Conservation (phyloP, 2,113 vertebrate genomes). For the Paracanthobrama guichenoti region DNA sequence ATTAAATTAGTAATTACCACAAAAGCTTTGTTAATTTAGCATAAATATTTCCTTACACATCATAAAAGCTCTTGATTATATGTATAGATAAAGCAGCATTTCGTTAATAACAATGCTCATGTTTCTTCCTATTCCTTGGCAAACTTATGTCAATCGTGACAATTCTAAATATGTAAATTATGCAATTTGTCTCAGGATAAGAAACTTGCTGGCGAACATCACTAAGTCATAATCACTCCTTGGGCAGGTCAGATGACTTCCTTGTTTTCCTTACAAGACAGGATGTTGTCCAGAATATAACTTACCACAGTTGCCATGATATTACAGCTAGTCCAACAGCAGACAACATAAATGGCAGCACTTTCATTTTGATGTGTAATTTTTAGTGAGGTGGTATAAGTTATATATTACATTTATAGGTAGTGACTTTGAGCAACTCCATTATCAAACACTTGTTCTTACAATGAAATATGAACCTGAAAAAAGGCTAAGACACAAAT, state of each 20-base stretch:
- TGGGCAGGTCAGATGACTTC: not conserved
- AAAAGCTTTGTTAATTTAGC: not conserved
- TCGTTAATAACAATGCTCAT: not conserved
- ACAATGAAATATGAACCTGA: slow-evolving; percentile 46
- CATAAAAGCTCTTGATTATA: not conserved
- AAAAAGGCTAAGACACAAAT: slow-evolving; percentile 66
- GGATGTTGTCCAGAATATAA: not conserved
- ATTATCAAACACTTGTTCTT: not conserved
- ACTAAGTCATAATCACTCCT: not conserved
- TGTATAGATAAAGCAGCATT: not conserved
- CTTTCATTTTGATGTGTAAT: not conserved
- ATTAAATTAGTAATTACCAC: not conserved
- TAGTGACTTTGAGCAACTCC: not conserved
- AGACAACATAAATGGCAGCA: not conserved
- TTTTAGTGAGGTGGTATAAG: not conserved
- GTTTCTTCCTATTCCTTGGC: not conserved
- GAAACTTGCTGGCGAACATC: not conserved
- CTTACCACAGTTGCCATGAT: not conserved
- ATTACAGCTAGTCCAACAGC: not conserved
- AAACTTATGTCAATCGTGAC: not conserved
- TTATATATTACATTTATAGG: not conserved
- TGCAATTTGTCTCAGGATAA: not conserved
- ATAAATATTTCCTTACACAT: not conserved
- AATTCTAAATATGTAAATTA: not conserved
- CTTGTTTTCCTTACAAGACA: not conserved